phyloP scores from a whole-genome alignment of 1,140 invertebrate species.

The Sycobia sp. region DNA sequence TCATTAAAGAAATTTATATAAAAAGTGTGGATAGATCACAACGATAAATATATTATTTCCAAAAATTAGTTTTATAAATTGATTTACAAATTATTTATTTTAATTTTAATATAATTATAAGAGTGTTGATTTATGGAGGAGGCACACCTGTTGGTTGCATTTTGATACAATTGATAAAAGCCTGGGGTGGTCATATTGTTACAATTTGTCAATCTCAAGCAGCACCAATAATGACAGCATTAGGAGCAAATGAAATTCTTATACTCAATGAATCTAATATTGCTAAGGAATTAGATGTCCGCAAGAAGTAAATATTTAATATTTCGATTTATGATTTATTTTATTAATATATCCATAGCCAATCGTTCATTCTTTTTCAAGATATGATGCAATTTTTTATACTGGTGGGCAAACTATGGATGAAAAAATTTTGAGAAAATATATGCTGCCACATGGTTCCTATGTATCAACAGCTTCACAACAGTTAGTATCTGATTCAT shows the following conservation, averaged over 20 bases:
- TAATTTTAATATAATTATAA: constrained; percentile 45
- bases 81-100: no score
- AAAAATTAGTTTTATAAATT: neutral
- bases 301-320: constrained; percentile 48
- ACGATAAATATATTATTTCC: no score
- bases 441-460: constrained; percentile 58
- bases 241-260: constrained; percentile 66
- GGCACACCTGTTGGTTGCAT: constrained; percentile 74
- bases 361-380: constrained; percentile 48
- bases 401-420: constrained; percentile 57
- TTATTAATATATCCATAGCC: no score
- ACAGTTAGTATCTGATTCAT: constrained; percentile 63
- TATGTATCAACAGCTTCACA: constrained; percentile 62
- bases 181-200: constrained; percentile 70
- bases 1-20: no score
- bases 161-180: constrained; percentile 71
- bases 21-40: no score
- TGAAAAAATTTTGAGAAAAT: constrained; percentile 56
- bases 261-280: constrained; percentile 54
- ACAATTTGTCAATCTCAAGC: constrained; percentile 64
- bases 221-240: constrained; percentile 61
- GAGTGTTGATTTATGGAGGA: constrained; percentile 73
- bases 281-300: constrained; percentile 54
- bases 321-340: no score
- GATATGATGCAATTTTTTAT: constrained; percentile 67